Evolutionary conservation across 2,888 invertebrate species (phyloP).

Genomic region (Teleogryllus oceanicus): DNA sequence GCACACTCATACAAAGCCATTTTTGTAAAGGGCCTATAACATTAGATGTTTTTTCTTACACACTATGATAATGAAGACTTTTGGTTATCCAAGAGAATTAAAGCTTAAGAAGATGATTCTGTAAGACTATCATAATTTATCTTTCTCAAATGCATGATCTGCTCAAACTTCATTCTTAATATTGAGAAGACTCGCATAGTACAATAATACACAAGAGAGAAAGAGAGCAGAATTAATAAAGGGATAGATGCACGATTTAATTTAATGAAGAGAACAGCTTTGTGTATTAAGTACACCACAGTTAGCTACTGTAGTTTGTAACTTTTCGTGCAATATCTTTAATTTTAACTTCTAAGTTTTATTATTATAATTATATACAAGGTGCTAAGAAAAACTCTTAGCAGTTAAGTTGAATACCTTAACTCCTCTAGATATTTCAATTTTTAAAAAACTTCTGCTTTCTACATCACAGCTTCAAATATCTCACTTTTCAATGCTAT

Average conservation of each 20-base stretch:
- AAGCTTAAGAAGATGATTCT: conserved; percentile 31
- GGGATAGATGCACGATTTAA: conserved; percentile 19
- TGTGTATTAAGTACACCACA: conserved; percentile 22
- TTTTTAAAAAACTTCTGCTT: conserved; percentile 18
- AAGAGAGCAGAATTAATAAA: conserved; percentile 25
- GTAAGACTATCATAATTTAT: conserved; percentile 26
- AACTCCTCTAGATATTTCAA: conserved; percentile 9
- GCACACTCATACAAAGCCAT: conserved; percentile 24
- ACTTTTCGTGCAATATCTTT: neutral
- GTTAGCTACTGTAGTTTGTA: neutral
- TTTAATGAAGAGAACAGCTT: conserved; percentile 18
- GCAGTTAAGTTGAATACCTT: neutral
- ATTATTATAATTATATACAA: neutral
- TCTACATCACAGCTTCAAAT: conserved; percentile 32
- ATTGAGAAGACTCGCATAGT: neutral
- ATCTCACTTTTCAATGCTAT: conserved; percentile 31
- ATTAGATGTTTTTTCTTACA: conserved; percentile 22
- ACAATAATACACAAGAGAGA: conserved; percentile 27
- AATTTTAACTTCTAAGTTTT: neutral
- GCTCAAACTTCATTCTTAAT: neutral
- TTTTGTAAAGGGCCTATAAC: conserved; percentile 21
- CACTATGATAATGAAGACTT: conserved; percentile 28
- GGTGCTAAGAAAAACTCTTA: conserved; percentile 4
- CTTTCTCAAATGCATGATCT: conserved; percentile 21
- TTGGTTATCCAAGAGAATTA: conserved; percentile 30